Evolutionary conservation across 1,140 invertebrate species (phyloP).

Genomic region (Mercenaria mercenaria): DNA sequence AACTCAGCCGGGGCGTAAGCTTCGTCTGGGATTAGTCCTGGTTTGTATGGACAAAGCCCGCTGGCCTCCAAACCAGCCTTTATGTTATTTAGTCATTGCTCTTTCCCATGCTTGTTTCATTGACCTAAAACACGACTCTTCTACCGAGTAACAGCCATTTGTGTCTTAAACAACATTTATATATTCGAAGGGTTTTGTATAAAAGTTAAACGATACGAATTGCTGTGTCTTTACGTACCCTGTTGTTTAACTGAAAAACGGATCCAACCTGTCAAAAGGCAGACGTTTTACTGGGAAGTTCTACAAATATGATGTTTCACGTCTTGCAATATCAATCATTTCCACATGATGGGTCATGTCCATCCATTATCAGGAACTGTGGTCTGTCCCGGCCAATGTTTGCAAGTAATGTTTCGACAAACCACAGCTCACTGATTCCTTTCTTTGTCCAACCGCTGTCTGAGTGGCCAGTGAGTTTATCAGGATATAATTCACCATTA

Average conservation of each 20-base stretch:
- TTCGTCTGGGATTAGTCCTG: neutral
- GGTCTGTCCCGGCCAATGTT: constrained; percentile 36
- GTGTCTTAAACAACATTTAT: no score
- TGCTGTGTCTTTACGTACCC: no score
- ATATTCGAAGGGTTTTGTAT: no score
- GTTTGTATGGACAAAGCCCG: neutral
- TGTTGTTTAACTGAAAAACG: no score
- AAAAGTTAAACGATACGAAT: no score
- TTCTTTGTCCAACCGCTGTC: constrained; percentile 14
- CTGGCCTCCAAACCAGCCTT: neutral
- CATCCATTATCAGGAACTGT: constrained; percentile 52
- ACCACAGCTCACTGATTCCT: constrained; percentile 21
- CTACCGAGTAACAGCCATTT: no score
- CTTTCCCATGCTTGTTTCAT: neutral
- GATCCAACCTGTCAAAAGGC: neutral
- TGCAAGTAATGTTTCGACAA: constrained; percentile 19
- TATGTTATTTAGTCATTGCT: neutral
- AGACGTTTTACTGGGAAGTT: constrained; percentile 37
- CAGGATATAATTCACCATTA: no score
- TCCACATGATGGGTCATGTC: constrained; percentile 37
- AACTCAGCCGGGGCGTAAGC: neutral
- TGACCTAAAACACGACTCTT: neutral
- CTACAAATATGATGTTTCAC: constrained; percentile 22
- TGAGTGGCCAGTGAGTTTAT: no score
- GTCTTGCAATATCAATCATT: neutral